These are phyloP conservation scores for Mormyrus lacerda DNA, from an alignment of 2,113 vertebrate genomes.

Conservation along the genomic window DNA sequence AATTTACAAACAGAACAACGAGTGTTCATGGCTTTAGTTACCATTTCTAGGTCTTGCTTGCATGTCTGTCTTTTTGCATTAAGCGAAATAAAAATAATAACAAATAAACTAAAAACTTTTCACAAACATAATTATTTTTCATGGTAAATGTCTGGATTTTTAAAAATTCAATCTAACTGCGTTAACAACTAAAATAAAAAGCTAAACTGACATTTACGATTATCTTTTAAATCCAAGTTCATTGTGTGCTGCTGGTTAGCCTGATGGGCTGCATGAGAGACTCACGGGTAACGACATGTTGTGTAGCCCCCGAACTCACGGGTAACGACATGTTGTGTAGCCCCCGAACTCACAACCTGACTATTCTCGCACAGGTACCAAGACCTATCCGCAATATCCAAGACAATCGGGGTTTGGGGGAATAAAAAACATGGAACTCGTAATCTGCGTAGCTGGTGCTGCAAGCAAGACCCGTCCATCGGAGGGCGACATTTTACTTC, in stretches of 20 bases:
- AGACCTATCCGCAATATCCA: background rate
- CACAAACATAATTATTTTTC: background rate
- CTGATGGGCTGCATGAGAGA: background rate
- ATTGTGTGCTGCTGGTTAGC: background rate
- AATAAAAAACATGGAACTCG: conserved; percentile 49
- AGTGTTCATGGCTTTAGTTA: conserved; percentile 98
- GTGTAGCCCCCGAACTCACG: background rate
- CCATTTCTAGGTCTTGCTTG: conserved; percentile 81
- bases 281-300: background rate
- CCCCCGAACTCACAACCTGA: background rate
- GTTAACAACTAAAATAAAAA: background rate
- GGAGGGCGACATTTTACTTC: conserved; percentile 44
- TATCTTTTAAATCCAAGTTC: background rate
- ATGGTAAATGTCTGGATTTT: background rate
- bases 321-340: background rate
- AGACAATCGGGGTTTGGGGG: conserved; percentile 56
- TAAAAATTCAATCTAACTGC: background rate
- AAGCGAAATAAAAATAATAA: conserved; percentile 70
- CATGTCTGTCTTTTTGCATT: conserved; percentile 70
- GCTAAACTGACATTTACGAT: background rate
- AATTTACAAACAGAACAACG: conserved; percentile 87
- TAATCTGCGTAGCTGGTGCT: conserved; percentile 54
- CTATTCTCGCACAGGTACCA: background rate
- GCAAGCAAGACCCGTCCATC: conserved; percentile 63
- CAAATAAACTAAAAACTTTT: conserved; percentile 49